Evolutionary conservation across 1,140 invertebrate genomes (phyloP), one percentile per base, ranked within the genome.

Genomic region (Parapsyche elsis): DNA sequence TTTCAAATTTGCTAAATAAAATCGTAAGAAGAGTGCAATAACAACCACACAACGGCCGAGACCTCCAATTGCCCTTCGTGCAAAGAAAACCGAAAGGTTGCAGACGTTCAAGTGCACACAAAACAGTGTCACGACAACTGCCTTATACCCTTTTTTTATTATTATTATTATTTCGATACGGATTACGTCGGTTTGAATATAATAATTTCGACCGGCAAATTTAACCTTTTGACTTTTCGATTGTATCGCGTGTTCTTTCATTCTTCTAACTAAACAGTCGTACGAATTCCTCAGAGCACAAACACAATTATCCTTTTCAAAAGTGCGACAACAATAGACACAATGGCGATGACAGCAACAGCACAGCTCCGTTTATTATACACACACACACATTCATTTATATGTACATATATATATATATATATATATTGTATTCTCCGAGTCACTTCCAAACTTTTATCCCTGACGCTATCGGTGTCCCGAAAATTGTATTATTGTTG

Each of bases 221-320:
- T 38, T 38, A 38, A 38, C 30, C 30, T 38, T 38, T 38, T 7
- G 30, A 38, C 30, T 38, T 38, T 1, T 38, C 30, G 30, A 38
- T 38, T 38, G 30, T 38, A 38, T 38, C n/a, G n/a, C n/a, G n/a
- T n/a, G n/a, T n/a, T n/a, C 30, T 38, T 7, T 38, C 30, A 7
- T 67, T 24, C 12, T 67, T 67, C 24, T 24, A 19, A 19, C 24
- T 16, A 14, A 67, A 21, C 71, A 38, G 30, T 44, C 71, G 71
- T 46, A 74, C 46, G 73, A 75, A 75, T 75, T 75, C 73, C 73
- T 38, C 71, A 57, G 24, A 75, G 49, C 73, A 75, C 53, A 75
- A 75, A 75, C 73, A 75, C 73, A 75, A 75, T 75, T 75, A 75
- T 75, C 73, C 73, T 24, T 75, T 75, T 75, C 73, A 75, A 75